Conservation (phyloP, 2,888 invertebrate species). For the Ophion costatus region DNA sequence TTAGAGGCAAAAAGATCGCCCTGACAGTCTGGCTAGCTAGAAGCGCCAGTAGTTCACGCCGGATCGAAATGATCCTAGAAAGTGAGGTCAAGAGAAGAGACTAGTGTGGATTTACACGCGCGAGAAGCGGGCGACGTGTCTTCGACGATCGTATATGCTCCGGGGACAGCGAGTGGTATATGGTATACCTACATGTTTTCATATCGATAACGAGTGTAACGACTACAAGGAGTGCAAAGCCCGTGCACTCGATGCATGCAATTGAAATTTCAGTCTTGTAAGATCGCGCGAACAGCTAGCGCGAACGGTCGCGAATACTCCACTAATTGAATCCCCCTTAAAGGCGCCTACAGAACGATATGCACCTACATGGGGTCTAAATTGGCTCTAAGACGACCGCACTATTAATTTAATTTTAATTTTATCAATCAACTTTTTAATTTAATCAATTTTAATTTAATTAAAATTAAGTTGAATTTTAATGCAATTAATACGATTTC, state of each 20-base stretch:
- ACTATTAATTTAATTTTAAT: neutral
- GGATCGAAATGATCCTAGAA: slow-evolving; percentile 74
- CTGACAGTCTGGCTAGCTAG: slow-evolving; percentile 63
- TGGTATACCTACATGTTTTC: slow-evolving; percentile 50
- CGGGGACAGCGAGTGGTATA: slow-evolving; percentile 12
- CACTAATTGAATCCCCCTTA: slow-evolving; percentile 54
- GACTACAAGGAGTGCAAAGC: slow-evolving; percentile 53
- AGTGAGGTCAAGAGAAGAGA: slow-evolving; percentile 76
- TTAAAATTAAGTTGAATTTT: no score
- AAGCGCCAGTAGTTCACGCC: slow-evolving; percentile 70
- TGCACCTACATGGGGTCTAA: neutral
- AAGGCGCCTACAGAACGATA: neutral
- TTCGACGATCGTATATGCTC: slow-evolving; percentile 56
- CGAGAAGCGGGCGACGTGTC: slow-evolving; percentile 58
- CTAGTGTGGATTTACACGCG: slow-evolving; percentile 55
- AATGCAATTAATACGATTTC: no score
- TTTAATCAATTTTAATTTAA: no score
- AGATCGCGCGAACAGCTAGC: slow-evolving; percentile 28
- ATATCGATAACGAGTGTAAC: slow-evolving; percentile 63
- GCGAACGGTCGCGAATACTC: slow-evolving; percentile 30
- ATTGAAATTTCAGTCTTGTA: slow-evolving; percentile 42
- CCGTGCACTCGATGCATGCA: slow-evolving; percentile 49
- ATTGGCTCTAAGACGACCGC: neutral
- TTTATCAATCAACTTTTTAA: no score
- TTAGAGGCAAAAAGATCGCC: slow-evolving; percentile 17